phyloP scores from a whole-genome alignment of 2,113 vertebrate species.

The Phrynocephalus versicolor region DNA sequence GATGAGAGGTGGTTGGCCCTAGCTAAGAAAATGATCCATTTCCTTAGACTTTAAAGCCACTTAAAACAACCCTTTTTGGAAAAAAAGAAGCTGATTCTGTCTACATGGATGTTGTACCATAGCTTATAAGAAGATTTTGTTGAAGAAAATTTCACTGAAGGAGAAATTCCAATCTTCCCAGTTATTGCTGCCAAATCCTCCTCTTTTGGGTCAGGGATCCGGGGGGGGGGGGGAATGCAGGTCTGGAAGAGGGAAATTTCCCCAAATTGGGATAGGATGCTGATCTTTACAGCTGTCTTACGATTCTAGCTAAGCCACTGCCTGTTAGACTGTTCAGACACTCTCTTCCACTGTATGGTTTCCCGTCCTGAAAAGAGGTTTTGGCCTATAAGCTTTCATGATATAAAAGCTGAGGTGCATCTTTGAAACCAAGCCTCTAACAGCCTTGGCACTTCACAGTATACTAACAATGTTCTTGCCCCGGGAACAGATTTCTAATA shows the following conservation, averaged over 20 bases:
- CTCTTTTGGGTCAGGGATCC: too few species aligned
- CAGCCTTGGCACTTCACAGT: not conserved
- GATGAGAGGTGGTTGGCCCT: not conserved
- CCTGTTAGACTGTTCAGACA: not conserved
- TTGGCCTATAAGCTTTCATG: not conserved
- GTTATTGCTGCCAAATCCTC: not conserved
- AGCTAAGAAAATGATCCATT: slow-evolving; percentile 37
- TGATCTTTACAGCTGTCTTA: not conserved
- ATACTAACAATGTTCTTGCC: not conserved
- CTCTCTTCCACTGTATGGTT: not conserved
- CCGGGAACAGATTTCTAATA: too few species aligned
- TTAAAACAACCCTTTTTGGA: not conserved
- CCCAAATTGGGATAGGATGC: not conserved
- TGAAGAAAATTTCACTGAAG: not conserved
- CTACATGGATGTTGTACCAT: slow-evolving; percentile 2
- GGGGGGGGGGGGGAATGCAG: not conserved
- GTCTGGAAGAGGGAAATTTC: not conserved
- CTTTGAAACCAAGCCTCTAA: not conserved
- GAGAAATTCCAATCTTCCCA: not conserved
- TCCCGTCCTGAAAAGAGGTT: not conserved
- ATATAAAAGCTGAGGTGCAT: not conserved
- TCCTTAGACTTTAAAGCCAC: slow-evolving; percentile 34
- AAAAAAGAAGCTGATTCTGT: not conserved
- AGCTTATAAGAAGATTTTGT: not conserved
- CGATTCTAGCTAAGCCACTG: not conserved